Conservation (phyloP, 2,113 vertebrate species). For the Chroicocephalus ridibundus region DNA sequence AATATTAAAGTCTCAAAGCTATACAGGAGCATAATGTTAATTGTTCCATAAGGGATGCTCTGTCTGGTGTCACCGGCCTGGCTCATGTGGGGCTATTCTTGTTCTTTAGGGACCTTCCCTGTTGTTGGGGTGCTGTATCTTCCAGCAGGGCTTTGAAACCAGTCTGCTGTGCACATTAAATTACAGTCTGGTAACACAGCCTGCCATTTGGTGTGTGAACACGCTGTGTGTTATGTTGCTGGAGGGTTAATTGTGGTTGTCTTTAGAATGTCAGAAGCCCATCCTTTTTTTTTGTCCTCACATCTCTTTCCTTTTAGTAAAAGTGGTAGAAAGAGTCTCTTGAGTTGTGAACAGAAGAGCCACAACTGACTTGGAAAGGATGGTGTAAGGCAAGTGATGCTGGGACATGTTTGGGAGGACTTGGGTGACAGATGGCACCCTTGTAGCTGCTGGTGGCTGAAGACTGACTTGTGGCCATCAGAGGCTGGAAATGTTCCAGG, state of each 20-base stretch:
- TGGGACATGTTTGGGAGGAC: background rate
- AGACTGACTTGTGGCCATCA: accelerated
- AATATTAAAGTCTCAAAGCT: background rate
- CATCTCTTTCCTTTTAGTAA: background rate
- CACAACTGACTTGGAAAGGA: background rate
- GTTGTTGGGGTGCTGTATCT: background rate
- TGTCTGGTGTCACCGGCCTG: background rate
- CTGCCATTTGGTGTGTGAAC: background rate
- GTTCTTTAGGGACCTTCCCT: background rate
- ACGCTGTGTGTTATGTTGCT: accelerated
- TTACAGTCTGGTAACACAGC: background rate
- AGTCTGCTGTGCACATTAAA: background rate
- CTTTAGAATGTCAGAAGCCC: background rate
- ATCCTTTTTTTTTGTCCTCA: background rate
- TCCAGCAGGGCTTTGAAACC: background rate
- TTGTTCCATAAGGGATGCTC: background rate
- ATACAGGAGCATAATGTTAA: background rate
- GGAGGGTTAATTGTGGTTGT: accelerated
- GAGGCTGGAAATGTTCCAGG: background rate
- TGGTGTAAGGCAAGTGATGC: background rate
- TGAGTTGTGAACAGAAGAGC: background rate
- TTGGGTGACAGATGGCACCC: background rate
- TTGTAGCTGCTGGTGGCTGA: background rate
- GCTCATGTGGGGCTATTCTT: background rate
- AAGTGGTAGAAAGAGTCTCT: background rate